These are phyloP conservation scores for Sminthurinus signatus DNA, from an alignment of 1,140 invertebrate species.

Conservation along the genomic window DNA sequence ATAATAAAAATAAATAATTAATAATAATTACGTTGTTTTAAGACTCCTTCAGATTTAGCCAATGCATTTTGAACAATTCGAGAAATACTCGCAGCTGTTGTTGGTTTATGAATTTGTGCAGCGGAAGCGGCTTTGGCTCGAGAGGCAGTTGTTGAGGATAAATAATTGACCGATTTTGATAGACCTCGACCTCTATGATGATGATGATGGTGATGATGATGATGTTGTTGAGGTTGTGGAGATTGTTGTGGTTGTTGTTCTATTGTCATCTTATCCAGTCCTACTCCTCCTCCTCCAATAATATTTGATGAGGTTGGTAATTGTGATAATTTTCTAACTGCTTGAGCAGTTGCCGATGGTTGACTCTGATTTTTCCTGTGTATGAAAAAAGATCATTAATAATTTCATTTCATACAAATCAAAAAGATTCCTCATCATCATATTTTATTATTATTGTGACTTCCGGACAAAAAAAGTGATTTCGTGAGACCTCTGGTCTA, in stretches of 20 bases:
- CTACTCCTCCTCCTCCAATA: no score
- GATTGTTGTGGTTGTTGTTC: no score
- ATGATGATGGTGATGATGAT: no score
- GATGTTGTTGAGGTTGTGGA: no score
- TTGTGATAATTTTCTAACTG: not conserved
- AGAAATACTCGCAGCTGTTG: not conserved
- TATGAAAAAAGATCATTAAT: not conserved
- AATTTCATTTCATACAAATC: not conserved
- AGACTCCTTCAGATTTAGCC: not conserved
- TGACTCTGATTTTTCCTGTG: not conserved
- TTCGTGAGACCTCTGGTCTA: no score
- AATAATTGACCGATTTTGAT: conserved; percentile 2
- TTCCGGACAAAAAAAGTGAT: no score
- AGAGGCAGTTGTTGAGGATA: not conserved
- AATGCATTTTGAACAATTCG: not conserved
- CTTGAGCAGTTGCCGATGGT: conserved; percentile 4
- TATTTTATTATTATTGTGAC: no score
- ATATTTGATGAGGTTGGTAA: no score
- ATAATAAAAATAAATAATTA: not conserved
- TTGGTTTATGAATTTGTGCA: not conserved
- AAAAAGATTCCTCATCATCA: no score
- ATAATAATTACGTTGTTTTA: not conserved
- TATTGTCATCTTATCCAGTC: no score
- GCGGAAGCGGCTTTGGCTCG: conserved; percentile 2
- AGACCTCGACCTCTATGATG: no score